Conservation (phyloP, 2,888 invertebrate species). For the Agrotis ipsilon region DNA sequence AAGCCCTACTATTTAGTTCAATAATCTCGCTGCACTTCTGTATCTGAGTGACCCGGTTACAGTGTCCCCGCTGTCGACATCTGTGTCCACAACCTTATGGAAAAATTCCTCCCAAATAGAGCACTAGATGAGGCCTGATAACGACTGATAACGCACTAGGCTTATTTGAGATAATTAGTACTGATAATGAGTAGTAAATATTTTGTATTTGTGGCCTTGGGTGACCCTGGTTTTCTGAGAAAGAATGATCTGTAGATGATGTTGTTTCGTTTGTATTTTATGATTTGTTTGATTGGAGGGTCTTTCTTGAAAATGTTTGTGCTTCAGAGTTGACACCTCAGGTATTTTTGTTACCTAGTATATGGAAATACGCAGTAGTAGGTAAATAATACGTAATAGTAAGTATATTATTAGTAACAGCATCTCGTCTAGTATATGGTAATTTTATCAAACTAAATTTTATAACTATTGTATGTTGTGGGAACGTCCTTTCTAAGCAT, state of each 20-base stretch:
- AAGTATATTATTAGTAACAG: too few species aligned
- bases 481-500: too few species aligned
- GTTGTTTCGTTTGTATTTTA: constrained; percentile 17
- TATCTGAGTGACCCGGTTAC: constrained; percentile 48
- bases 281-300: too few species aligned
- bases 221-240: constrained; percentile 18
- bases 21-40: constrained; percentile 32
- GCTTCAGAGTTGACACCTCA: too few species aligned
- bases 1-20: neutral
- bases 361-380: too few species aligned
- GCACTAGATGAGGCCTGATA: constrained; percentile 56
- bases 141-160: constrained; percentile 44
- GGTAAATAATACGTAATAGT: too few species aligned
- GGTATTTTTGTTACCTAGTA: too few species aligned
- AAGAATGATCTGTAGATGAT: neutral
- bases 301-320: too few species aligned
- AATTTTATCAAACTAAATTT: too few species aligned
- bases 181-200: constrained; percentile 21
- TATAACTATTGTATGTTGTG: too few species aligned
- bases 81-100: constrained; percentile 43
- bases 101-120: constrained; percentile 37
- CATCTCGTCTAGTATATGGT: too few species aligned
- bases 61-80: constrained; percentile 28
- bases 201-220: constrained; percentile 27
- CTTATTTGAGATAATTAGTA: constrained; percentile 28